phyloP scores from a whole-genome alignment of 2,113 vertebrate species.

The Macrotis lagotis region DNA sequence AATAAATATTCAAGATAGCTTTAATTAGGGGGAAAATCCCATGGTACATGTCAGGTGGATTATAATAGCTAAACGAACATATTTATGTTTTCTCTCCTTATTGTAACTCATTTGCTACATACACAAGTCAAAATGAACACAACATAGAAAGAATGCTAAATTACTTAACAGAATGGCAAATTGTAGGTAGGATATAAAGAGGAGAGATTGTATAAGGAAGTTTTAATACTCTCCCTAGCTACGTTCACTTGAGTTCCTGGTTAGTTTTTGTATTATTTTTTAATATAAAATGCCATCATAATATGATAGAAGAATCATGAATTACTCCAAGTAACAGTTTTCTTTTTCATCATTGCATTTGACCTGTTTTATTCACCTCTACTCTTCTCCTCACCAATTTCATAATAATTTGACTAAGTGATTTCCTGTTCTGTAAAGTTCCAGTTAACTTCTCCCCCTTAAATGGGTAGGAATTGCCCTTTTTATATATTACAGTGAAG shows the following conservation, averaged over 20 bases:
- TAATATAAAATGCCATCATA: not conserved
- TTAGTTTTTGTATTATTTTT: not conserved
- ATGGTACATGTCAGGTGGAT: not conserved
- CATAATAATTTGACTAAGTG: not conserved
- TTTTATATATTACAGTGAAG: not conserved
- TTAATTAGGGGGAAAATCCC: not conserved
- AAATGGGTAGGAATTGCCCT: not conserved
- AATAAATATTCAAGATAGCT: not conserved
- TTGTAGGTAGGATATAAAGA: not conserved
- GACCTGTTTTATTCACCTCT: not conserved
- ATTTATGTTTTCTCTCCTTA: not conserved
- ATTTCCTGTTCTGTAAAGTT: not conserved
- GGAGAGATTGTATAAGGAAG: not conserved
- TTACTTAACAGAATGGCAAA: not conserved
- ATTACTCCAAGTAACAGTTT: not conserved
- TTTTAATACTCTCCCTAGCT: not conserved
- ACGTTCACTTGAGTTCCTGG: not conserved
- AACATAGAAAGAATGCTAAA: not conserved
- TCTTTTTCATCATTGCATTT: not conserved
- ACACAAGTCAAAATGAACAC: not conserved
- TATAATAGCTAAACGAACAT: not conserved
- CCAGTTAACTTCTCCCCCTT: not conserved
- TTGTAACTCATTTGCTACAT: not conserved
- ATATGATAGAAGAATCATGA: not conserved
- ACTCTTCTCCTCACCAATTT: not conserved